These are phyloP conservation scores for Chaetodon auriga DNA, from an alignment of 2,113 vertebrate genomes.

Conservation along the genomic window DNA sequence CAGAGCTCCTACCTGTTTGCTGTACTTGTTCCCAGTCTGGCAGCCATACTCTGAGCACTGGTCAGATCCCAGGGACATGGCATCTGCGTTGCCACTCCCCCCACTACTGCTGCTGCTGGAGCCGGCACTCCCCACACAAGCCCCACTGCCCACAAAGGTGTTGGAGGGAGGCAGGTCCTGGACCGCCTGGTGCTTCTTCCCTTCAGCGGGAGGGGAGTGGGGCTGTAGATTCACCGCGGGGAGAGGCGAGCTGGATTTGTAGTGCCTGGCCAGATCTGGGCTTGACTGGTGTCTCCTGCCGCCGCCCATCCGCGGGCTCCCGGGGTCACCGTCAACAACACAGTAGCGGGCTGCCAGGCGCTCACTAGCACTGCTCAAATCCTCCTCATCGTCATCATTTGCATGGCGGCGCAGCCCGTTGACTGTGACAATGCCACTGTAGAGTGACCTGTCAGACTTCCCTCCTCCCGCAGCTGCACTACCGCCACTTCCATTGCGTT, in stretches of 20 bases:
- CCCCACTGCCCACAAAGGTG: constrained; percentile 96
- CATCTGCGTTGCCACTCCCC: constrained; percentile 87
- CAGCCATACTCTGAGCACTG: constrained; percentile 98
- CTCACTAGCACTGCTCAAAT: constrained; percentile 91
- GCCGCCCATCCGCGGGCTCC: constrained; percentile 90
- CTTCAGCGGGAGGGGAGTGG: constrained; percentile 93
- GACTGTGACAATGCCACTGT: constrained; percentile 88
- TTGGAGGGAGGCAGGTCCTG: constrained; percentile 98
- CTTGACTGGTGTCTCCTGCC: constrained; percentile 92
- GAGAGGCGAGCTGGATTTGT: constrained; percentile 96
- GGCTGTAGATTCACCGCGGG: constrained; percentile 96
- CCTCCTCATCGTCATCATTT: constrained; percentile 84
- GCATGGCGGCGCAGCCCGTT: constrained; percentile 81
- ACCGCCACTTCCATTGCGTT: constrained; percentile 67
- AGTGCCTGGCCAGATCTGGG: constrained; percentile 95
- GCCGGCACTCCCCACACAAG: constrained; percentile 77
- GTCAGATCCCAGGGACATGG: constrained; percentile 97
- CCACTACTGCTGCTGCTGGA: constrained; percentile 83
- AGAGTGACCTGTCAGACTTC: constrained; percentile 94
- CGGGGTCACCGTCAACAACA: constrained; percentile 90
- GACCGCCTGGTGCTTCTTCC: constrained; percentile 97
- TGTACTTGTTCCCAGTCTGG: constrained; percentile 97
- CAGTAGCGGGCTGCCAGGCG: constrained; percentile 94
- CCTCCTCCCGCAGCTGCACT: constrained; percentile 48
- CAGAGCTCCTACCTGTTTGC: constrained; percentile 93